Conservation (phyloP, 2,888 invertebrate genomes). For the Zygaena filipendulae region DNA sequence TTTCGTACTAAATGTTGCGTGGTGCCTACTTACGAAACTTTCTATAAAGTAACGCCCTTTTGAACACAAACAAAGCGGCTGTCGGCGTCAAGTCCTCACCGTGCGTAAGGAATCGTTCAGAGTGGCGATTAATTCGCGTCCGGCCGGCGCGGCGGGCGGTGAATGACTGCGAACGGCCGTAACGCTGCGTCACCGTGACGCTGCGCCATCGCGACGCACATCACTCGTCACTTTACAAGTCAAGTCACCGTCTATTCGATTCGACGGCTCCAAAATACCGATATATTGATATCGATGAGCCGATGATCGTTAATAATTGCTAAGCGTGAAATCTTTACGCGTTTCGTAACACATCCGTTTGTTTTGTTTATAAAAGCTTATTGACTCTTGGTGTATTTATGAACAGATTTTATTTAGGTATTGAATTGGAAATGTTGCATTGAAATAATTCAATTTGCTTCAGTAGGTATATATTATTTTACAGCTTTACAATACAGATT, state of each 20-base stretch:
- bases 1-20: no score
- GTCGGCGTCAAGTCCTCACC: slow-evolving; percentile 27
- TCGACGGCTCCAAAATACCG: slow-evolving; percentile 38
- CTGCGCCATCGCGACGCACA: slow-evolving; percentile 11
- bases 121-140: slow-evolving; percentile 49
- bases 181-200: slow-evolving; percentile 40
- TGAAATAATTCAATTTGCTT: no score
- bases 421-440: no score
- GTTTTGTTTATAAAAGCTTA: no score
- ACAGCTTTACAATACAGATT: no score
- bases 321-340: no score
- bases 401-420: no score
- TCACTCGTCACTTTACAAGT: slow-evolving; percentile 28
- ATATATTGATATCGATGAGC: slow-evolving; percentile 38
- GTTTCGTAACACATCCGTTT: no score
- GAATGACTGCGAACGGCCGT: slow-evolving; percentile 20
- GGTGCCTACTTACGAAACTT: no score
- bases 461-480: no score
- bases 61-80: slow-evolving; percentile 39
- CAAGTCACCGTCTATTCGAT: slow-evolving; percentile 35
- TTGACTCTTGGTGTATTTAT: no score
- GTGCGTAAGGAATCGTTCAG: slow-evolving; percentile 21
- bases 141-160: slow-evolving; percentile 20
- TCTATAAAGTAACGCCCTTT: slow-evolving; percentile 35
- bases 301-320: no score